A percentile compares a stretch with the other conserved stretches of the same genome.
Evolutionary conservation across 2,113 vertebrate genomes (phyloP).

Genomic region (Psammodynastes pulverulentus): DNA sequence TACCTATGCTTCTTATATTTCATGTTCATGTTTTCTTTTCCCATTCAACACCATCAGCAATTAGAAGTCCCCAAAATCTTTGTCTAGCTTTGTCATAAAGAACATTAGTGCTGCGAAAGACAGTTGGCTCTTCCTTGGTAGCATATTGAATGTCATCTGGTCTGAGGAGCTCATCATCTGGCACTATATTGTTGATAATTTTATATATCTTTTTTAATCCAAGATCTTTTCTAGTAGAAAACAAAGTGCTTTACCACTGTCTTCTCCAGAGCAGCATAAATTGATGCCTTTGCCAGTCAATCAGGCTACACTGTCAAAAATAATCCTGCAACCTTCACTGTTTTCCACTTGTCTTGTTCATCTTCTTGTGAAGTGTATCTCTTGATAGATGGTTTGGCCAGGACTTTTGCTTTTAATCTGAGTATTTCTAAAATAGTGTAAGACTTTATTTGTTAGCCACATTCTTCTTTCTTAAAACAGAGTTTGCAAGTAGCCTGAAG

Average conservation of each 20-base stretch:
- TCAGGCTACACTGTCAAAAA: neutral
- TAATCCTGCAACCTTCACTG: neutral
- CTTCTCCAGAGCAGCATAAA: neutral
- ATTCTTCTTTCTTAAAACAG: neutral
- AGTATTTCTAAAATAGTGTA: neutral
- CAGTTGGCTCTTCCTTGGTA: neutral
- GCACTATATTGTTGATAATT: neutral
- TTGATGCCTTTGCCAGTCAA: neutral
- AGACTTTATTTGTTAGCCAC: neutral
- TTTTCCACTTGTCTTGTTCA: neutral
- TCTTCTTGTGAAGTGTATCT: neutral
- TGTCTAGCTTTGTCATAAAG: neutral
- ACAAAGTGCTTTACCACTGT: neutral
- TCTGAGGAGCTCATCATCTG: neutral
- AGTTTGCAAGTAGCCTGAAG: neutral
- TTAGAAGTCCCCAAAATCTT: neutral
- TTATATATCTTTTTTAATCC: neutral
- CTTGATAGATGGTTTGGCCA: neutral
- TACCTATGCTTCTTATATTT: neutral
- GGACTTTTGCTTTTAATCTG: neutral
- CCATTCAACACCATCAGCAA: neutral
- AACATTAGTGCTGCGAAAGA: neutral
- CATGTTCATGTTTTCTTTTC: neutral
- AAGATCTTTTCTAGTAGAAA: neutral
- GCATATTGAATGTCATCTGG: neutral